phyloP scores from a whole-genome alignment of 1,140 invertebrate species.

The Drosophila paulistorum region DNA sequence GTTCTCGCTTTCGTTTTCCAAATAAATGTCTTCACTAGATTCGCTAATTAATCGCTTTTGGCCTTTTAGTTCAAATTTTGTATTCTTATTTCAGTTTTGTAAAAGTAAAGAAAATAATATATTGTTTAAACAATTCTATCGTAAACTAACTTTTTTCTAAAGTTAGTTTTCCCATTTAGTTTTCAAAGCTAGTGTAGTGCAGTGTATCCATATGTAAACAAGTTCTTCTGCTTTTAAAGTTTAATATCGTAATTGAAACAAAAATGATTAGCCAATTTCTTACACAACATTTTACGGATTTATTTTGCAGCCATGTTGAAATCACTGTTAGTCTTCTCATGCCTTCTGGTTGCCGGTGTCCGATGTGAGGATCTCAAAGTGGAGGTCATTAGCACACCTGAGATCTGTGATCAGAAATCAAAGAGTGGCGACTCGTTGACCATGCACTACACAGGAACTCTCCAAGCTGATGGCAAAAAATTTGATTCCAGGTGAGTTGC shows the following conservation, averaged over 20 bases:
- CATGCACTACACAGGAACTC: conserved; percentile 96
- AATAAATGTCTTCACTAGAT: no score
- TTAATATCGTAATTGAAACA: conserved; percentile 2
- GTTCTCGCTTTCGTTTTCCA: no score
- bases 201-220: neutral
- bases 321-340: conserved; percentile 74
- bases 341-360: conserved; percentile 83
- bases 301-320: conserved; percentile 73
- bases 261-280: neutral
- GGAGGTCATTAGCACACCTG: conserved; percentile 90
- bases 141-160: no score
- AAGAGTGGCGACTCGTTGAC: conserved; percentile 94
- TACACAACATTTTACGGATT: neutral
- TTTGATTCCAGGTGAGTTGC: conserved; percentile 95
- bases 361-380: conserved; percentile 88
- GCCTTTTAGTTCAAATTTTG: no score
- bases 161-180: no score
- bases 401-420: conserved; percentile 91
- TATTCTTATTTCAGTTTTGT: no score
- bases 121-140: no score
- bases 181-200: neutral
- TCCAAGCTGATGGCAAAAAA: conserved; percentile 91
- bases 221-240: conserved; percentile 4
- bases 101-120: no score
- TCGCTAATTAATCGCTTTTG: no score